These are phyloP conservation scores for Parazoanthus darwini DNA, from an alignment of 92 coral and sea anemone genomes.

Conservation along the genomic window DNA sequence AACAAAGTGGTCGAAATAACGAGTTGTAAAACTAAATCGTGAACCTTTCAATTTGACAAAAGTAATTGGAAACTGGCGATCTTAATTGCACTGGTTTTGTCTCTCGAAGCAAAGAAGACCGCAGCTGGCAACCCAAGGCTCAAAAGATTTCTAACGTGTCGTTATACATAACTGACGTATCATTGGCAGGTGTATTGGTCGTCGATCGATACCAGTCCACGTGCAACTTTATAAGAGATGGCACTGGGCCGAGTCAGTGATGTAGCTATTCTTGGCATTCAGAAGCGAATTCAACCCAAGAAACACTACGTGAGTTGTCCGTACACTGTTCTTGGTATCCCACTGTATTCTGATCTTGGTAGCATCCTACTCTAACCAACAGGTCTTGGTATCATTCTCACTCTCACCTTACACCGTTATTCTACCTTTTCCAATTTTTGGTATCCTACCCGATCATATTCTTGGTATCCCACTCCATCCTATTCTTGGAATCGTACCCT, in stretches of 20 bases:
- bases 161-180: no score
- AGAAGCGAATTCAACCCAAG: conserved; percentile 28
- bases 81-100: no score
- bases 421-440: background rate
- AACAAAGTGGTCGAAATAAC: no score
- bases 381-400: background rate
- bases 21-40: no score
- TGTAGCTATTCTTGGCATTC: conserved; percentile 4
- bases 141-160: no score
- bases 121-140: no score
- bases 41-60: no score
- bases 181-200: background rate
- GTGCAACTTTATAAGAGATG: background rate
- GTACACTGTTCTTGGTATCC: background rate
- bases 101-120: no score
- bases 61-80: no score
- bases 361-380: background rate
- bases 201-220: background rate
- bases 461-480: background rate
- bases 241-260: conserved; percentile 32
- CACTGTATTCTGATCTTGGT: background rate
- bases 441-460: background rate
- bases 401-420: background rate
- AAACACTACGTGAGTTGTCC: conserved; percentile 18
- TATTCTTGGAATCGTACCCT: background rate